Evolutionary conservation across 2,113 vertebrate species (phyloP).

Genomic region (Chaetorhynchus papuensis): DNA sequence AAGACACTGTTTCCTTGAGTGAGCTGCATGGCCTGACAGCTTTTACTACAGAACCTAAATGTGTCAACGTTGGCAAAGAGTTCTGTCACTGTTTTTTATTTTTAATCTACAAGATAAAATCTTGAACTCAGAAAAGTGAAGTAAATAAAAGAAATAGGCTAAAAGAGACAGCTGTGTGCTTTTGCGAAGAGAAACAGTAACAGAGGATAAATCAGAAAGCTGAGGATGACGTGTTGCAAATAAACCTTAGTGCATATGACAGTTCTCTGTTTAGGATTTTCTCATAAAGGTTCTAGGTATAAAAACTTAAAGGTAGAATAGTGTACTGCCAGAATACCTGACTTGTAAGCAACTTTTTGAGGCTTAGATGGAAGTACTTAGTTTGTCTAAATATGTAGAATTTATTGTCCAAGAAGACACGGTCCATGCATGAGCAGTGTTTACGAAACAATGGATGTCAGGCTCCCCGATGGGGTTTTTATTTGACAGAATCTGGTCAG

Average conservation of each 20-base stretch:
- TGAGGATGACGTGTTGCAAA: not conserved
- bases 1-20: not conserved
- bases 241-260: not conserved
- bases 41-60: not conserved
- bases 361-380: conserved; percentile 56
- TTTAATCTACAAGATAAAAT: not conserved
- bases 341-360: conserved; percentile 33
- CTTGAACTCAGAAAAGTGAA: conserved; percentile 5
- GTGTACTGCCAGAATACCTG: conserved; percentile 44
- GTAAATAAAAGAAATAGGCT: not conserved
- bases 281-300: conserved; percentile 36
- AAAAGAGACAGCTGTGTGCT: not conserved
- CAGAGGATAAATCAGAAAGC: not conserved
- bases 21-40: not conserved
- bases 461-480: conserved; percentile 1
- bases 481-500: conserved; percentile 53
- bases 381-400: conserved; percentile 62
- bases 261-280: conserved; percentile 30
- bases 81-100: not conserved
- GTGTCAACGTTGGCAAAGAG: not conserved
- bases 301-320: conserved; percentile 28
- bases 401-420: conserved; percentile 56
- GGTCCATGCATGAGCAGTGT: conserved; percentile 37
- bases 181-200: not conserved
- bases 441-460: conserved; percentile 50